A percentile compares a stretch with the other conserved stretches of the same genome.
phyloP scores from a whole-genome alignment of 2,888 invertebrate genomes.

The Meiosimyza platycephala region DNA sequence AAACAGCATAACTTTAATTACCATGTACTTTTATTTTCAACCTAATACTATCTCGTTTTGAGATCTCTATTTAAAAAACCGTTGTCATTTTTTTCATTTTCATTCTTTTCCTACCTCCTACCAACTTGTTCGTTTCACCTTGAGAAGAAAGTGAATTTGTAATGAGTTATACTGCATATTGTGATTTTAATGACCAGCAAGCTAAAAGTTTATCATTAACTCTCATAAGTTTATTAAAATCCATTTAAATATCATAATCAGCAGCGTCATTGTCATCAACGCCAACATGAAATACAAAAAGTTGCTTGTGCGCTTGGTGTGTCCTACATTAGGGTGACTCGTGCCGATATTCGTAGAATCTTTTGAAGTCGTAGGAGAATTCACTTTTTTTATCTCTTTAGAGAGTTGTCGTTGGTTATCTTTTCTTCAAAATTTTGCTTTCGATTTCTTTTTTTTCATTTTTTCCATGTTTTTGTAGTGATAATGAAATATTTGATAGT shows the following conservation, averaged over 20 bases:
- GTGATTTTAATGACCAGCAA: neutral
- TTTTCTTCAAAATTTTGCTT: neutral
- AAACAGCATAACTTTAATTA: no score
- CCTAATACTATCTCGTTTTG: no score
- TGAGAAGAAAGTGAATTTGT: conserved; percentile 25
- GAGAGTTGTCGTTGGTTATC: neutral
- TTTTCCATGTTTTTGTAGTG: neutral
- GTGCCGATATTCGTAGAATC: conserved; percentile 2
- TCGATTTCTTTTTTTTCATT: conserved; percentile 11
- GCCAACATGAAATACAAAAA: neutral
- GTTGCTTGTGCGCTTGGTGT: neutral
- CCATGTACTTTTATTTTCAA: no score
- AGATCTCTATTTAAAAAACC: no score
- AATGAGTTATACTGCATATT: neutral
- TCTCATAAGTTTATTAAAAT: neutral
- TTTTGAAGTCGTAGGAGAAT: neutral
- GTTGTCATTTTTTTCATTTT: no score
- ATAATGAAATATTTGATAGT: neutral
- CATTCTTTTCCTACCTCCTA: no score
- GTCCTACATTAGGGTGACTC: neutral
- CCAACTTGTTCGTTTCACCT: conserved; percentile 2
- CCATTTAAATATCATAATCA: neutral
- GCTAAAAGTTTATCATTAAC: neutral
- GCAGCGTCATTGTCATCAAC: conserved; percentile 1
- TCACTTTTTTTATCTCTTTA: conserved; percentile 7